Conservation (phyloP, 2,113 vertebrate genomes). For the Pteronura brasiliensis region DNA sequence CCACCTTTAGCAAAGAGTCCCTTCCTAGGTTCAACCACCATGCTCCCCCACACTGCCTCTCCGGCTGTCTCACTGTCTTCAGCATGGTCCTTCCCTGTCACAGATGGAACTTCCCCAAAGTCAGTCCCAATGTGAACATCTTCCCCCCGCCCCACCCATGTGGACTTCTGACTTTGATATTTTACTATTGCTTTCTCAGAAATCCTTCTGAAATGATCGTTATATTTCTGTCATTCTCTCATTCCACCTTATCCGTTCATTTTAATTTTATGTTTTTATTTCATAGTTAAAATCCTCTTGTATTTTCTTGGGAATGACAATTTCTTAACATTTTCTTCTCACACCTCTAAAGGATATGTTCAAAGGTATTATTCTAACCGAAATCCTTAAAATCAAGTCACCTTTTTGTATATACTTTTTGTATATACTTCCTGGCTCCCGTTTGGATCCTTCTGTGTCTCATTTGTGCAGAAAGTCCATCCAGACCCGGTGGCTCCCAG, state of each 20-base stretch:
- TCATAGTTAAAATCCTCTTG: not conserved
- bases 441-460: not conserved
- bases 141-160: rapidly evolving
- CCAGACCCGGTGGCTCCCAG: not conserved
- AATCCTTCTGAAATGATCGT: not conserved
- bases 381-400: not conserved
- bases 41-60: not conserved
- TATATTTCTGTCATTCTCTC: not conserved
- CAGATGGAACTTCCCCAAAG: not conserved
- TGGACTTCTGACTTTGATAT: not conserved
- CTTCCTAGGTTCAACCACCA: not conserved
- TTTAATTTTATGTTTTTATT: not conserved
- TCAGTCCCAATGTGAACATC: not conserved
- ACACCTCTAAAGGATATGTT: not conserved
- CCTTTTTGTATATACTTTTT: not conserved
- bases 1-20: not conserved
- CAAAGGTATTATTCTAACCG: not conserved
- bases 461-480: not conserved
- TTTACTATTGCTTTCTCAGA: not conserved
- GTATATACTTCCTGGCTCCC: not conserved
- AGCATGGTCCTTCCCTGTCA: too few relatives aligned
- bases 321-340: not conserved
- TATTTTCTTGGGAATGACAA: not conserved
- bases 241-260: not conserved
- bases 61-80: rapidly evolving